Conservation (phyloP, 1,140 invertebrate species). For the Dendroctonus ponderosae region DNA sequence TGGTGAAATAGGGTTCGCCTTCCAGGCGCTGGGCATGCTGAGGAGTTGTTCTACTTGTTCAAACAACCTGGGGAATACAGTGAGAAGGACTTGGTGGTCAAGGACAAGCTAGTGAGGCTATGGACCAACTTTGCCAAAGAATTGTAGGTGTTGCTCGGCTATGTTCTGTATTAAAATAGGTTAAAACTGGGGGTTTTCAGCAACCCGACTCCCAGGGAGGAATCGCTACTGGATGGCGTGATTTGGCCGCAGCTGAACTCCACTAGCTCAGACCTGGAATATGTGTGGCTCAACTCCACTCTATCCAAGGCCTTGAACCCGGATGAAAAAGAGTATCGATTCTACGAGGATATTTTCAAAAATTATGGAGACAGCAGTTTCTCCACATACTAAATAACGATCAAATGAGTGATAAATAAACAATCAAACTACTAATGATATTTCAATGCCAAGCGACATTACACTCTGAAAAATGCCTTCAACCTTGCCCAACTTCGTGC, state of each 20-base stretch:
- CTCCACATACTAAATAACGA: conserved; percentile 11
- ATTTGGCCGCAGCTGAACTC: conserved; percentile 12
- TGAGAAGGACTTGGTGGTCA: conserved; percentile 13
- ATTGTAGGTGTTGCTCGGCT: conserved; percentile 7
- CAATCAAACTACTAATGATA: background rate
- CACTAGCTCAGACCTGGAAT: conserved; percentile 8
- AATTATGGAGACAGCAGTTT: conserved; percentile 12
- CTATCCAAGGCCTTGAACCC: conserved; percentile 14
- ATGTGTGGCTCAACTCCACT: conserved; percentile 8
- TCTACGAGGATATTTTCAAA: conserved; percentile 19
- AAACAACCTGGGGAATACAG: conserved; percentile 7
- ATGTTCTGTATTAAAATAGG: background rate
- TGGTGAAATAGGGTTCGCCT: background rate
- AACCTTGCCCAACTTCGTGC: no score
- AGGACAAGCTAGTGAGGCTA: conserved; percentile 13
- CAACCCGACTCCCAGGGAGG: conserved; percentile 16
- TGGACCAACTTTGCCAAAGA: conserved; percentile 31
- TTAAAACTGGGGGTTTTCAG: conserved; percentile 14
- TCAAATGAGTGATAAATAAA: background rate
- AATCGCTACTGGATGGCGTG: conserved; percentile 14
- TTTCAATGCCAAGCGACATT: no score
- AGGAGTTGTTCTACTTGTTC: conserved; percentile 28
- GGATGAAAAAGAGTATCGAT: conserved; percentile 5
- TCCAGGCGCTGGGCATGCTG: conserved; percentile 27
- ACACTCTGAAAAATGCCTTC: no score